phyloP scores from a whole-genome alignment of 2,113 vertebrate genomes.

The Casuarius casuarius region DNA sequence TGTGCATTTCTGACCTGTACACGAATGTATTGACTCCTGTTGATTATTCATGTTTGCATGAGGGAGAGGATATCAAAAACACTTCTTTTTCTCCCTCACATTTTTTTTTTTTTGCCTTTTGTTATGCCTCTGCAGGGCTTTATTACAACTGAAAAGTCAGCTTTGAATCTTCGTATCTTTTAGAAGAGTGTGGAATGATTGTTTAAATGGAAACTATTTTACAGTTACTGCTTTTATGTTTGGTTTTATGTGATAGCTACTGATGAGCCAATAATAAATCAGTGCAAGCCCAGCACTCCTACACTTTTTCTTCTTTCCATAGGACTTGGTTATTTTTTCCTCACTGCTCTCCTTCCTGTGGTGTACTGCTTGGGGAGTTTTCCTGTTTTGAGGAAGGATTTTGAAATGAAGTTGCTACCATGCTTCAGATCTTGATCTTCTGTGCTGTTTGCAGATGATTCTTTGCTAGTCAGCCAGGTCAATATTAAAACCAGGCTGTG shows the following conservation, averaged over 20 bases:
- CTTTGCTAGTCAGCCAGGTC: not conserved
- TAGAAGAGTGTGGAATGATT: not conserved
- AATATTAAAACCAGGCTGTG: not conserved
- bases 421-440: constrained; percentile 10
- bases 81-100: not conserved
- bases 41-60: not conserved
- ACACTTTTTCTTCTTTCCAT: constrained; percentile 19
- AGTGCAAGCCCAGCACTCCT: not conserved
- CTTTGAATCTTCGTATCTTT: not conserved
- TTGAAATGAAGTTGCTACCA: not conserved
- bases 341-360: not conserved
- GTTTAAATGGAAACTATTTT: constrained; percentile 15
- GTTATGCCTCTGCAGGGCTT: not conserved
- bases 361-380: not conserved
- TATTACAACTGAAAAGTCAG: not conserved
- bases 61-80: not conserved
- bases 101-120: not conserved
- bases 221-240: not conserved
- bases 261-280: constrained; percentile 21
- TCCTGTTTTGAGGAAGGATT: constrained; percentile 7
- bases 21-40: not conserved
- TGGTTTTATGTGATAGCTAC: not conserved
- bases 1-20: not conserved
- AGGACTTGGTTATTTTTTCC: constrained; percentile 12
- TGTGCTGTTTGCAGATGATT: not conserved